phyloP scores from a whole-genome alignment of 2,888 invertebrate genomes.

The Synanthedon tipuliformis region DNA sequence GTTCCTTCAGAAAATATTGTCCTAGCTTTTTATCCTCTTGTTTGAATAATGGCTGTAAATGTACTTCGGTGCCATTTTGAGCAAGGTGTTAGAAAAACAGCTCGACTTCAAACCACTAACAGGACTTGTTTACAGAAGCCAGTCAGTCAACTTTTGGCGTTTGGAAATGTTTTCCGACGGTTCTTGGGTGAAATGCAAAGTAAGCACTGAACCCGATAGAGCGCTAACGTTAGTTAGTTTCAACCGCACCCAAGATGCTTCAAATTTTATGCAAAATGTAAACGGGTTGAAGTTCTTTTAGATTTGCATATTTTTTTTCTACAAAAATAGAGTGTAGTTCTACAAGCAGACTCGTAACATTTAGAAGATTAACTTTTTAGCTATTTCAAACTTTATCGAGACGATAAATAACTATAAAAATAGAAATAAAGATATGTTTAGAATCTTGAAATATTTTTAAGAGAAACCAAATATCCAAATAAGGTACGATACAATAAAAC shows the following conservation, averaged over 20 bases:
- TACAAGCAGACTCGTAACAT: no score
- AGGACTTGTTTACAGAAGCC: constrained; percentile 60
- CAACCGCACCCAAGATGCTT: background rate
- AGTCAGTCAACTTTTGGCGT: constrained; percentile 59
- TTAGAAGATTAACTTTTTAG: no score
- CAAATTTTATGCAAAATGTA: background rate
- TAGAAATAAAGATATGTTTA: no score
- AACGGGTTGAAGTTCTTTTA: background rate
- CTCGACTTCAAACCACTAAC: constrained; percentile 60
- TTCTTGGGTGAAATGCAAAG: constrained; percentile 56
- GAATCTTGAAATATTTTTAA: no score
- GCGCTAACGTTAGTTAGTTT: constrained; percentile 18
- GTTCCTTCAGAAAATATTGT: constrained; percentile 66
- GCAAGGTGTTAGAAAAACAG: constrained; percentile 62
- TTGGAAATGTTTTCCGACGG: constrained; percentile 57
- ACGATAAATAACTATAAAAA: no score
- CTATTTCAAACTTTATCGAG: no score
- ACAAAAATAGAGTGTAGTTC: no score
- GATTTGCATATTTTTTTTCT: no score
- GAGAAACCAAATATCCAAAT: no score
- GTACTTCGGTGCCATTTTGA: constrained; percentile 58
- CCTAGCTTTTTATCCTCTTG: constrained; percentile 67
- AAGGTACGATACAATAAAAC: no score
- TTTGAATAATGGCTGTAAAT: constrained; percentile 68
- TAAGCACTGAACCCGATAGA: constrained; percentile 51